Evolutionary conservation across 1,140 invertebrate species (phyloP), one percentile per base, ranked within the genome.

Genomic region (Neocloeon triangulifer): DNA sequence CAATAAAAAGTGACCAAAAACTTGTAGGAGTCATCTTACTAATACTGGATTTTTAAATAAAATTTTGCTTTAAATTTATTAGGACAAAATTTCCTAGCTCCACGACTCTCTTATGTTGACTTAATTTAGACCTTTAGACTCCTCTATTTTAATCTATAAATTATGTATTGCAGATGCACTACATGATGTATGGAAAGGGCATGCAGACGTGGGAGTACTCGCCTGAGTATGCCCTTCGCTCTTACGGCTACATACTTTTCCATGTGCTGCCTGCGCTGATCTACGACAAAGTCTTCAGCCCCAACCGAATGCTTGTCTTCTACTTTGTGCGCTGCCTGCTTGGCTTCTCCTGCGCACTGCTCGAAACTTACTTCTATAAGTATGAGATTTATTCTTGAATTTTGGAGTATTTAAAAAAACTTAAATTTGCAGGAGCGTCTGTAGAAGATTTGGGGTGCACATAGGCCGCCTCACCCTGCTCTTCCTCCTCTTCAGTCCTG

Each of bases 191-290:
- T 52, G 81, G 77, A 10, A 73, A 64, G 49, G 89, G 94, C 6
- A 69, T 97, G 40, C 92, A 98, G 61, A 98, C 95, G 28, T 99
- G 94, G 95, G 95, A 99, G 55, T 98, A 99, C 51, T 92, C 88
- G 45, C 89, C 94, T 12, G 56, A 66, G 36, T 97, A 79, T 61
- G 86, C 88, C 0, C 67, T 98, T 25, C 61, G 95, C 30, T 98
- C 88, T 1, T 96, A 95, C 53, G 73, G 76, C 25, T 92, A 92
- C 44, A 50, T 96, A 7, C 62, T 86, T 53, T 49, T 89, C 22
- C 79, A 94, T 59, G 73, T 75, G n/a, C 58, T 85, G 12, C 86
- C 88, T 30, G 75, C 72, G 4, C 77, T 73, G 53, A 54, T 94
- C 5, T 75, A 82, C 43, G 64, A 71, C 22, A 64, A 64, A 35